Conservation (phyloP, 2,797 vertebrate genomes). For the Phrynocephalus guinanensis region DNA sequence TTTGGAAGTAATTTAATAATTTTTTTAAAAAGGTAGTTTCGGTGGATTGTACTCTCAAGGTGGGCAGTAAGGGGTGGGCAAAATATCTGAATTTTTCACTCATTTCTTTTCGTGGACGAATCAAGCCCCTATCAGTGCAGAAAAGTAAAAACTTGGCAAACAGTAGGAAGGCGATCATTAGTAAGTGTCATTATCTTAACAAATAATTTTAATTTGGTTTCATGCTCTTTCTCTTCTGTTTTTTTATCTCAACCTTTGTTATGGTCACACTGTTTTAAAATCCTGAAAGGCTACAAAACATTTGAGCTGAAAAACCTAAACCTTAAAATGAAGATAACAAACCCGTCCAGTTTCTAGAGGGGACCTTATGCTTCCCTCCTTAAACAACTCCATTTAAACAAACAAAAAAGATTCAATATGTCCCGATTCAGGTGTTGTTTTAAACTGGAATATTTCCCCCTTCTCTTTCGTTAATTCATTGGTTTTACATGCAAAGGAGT, state of each 20-base stretch:
- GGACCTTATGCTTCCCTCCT: background rate
- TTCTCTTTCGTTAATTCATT: too few species aligned
- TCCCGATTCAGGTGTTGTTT: slow-evolving; percentile 25
- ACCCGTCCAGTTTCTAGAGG: background rate
- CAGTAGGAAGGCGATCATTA: background rate
- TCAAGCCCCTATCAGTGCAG: too few species aligned
- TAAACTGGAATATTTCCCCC: too few species aligned
- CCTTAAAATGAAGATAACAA: background rate
- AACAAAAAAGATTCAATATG: background rate
- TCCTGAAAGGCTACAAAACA: background rate
- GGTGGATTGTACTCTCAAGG: too few species aligned
- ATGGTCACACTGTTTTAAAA: background rate
- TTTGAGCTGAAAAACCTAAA: background rate
- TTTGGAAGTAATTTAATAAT: background rate
- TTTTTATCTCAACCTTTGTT: background rate
- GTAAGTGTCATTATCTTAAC: too few species aligned
- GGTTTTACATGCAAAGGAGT: too few species aligned
- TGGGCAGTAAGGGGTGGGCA: too few species aligned
- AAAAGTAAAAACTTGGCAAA: background rate
- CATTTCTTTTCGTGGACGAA: too few species aligned
- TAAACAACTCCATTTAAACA: slow-evolving; percentile 20
- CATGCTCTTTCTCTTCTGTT: background rate
- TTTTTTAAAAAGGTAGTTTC: background rate
- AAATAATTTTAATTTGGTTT: background rate
- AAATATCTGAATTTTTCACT: too few species aligned